phyloP scores from a whole-genome alignment of 2,888 invertebrate genomes.

The Elegia similella region DNA sequence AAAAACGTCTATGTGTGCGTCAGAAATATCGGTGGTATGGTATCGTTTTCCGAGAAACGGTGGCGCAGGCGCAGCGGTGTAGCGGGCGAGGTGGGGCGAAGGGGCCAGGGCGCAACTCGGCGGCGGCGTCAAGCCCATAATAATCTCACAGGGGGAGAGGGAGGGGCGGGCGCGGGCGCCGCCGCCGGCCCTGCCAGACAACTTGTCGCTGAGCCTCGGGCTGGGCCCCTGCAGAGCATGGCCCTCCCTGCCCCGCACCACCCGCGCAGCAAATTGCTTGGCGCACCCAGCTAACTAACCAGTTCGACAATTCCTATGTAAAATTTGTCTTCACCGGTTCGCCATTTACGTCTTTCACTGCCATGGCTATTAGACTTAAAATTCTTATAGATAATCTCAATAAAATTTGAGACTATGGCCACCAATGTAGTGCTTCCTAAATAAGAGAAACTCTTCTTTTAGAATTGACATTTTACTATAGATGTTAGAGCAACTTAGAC shows the following conservation, averaged over 20 bases:
- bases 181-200: slow-evolving; percentile 70
- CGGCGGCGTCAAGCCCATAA: slow-evolving; percentile 57
- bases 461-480: too few species aligned
- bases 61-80: slow-evolving; percentile 53
- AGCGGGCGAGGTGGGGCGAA: slow-evolving; percentile 33
- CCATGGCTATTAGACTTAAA: not conserved
- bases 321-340: not conserved
- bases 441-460: too few species aligned
- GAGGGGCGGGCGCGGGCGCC: slow-evolving; percentile 35
- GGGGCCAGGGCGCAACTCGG: slow-evolving; percentile 30
- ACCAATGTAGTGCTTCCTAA: too few species aligned
- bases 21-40: slow-evolving; percentile 50
- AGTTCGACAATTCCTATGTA: slow-evolving; percentile 33
- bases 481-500: too few species aligned
- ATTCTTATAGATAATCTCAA: not conserved
- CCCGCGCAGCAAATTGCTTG: slow-evolving; percentile 48
- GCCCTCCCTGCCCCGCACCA: slow-evolving; percentile 34
- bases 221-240: slow-evolving; percentile 39
- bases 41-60: slow-evolving; percentile 71
- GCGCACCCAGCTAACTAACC: slow-evolving; percentile 56
- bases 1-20: slow-evolving; percentile 35
- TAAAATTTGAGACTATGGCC: not conserved
- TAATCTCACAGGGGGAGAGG: slow-evolving; percentile 38
- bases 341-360: not conserved
- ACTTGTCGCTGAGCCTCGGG: slow-evolving; percentile 71